These are phyloP conservation scores for Antheraea mylitta DNA, from an alignment of 1,140 invertebrate species.

Conservation along the genomic window DNA sequence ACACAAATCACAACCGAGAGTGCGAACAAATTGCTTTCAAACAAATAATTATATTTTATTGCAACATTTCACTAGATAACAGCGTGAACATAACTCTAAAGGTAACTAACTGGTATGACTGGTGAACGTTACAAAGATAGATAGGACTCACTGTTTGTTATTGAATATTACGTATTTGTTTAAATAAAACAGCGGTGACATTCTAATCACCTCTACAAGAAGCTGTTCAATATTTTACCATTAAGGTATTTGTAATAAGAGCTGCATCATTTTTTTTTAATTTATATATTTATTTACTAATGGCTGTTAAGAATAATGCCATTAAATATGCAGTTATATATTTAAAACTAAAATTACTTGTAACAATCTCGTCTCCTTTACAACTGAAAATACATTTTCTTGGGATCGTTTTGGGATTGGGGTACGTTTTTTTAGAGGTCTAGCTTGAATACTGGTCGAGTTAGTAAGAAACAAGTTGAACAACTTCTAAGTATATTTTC, in stretches of 20 bases:
- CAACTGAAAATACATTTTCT: too few species aligned
- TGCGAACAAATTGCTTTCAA: slow-evolving; percentile 4
- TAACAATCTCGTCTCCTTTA: too few species aligned
- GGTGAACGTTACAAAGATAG: not conserved
- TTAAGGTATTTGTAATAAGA: not conserved
- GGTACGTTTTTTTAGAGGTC: too few species aligned
- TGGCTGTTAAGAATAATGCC: too few species aligned
- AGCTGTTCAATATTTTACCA: not conserved
- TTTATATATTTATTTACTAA: too few species aligned
- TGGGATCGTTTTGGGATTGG: too few species aligned
- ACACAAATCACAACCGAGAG: not conserved
- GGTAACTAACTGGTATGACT: not conserved
- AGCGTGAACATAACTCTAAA: slow-evolving; percentile 1
- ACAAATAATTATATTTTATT: slow-evolving; percentile 5
- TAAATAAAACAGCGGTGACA: not conserved
- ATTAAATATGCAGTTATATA: too few species aligned
- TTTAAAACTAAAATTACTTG: too few species aligned
- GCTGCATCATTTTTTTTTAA: too few species aligned
- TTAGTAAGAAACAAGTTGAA: too few species aligned
- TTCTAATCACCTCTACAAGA: not conserved
- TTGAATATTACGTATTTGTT: not conserved
- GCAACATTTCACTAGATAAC: not conserved
- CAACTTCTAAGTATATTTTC: too few species aligned
- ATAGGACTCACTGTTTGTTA: not conserved
- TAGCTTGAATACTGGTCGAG: too few species aligned